Base-by-base conservation (phyloP, 2,888 invertebrate species). In the Meloe dianella region DNA sequence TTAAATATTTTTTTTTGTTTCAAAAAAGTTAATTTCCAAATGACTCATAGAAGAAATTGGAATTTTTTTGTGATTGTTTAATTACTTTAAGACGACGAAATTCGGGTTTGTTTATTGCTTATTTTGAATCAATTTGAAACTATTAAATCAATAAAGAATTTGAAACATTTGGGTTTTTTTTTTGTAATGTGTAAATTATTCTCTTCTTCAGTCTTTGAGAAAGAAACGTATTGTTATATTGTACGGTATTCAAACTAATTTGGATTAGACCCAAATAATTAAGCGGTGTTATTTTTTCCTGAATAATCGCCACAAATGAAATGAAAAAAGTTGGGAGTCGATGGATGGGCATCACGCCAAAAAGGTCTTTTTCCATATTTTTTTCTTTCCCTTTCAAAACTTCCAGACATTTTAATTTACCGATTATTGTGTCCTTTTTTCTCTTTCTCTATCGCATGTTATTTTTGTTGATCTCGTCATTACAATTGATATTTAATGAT, bases 261-360 rank as follows among this genome's bases (percentile, higher is more conserved):
- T 81, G 81, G 80, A 70, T 51, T 29, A 9, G 7, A 58, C 76
- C 80, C 80, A 81, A 75, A 76, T 78, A 80, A 81, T 81, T 81
- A 80, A 79, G 79, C 71, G 75, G n/a, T n/a, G n/a, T n/a, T n/a
- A n/a, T 78, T 54, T 54, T 24, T 54, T 78, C 78, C 73, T 75
- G 78, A 80, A 80, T 79, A 78, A 80, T 79, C 78, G 74, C 77
- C 69, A 71, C 75, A 74, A 78, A 78, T 78, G 76, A 77, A 77
- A 78, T 77, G 76, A 78, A 78, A 78, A n/a, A 77, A 71, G 70
- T 70, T 71, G 72, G 71, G 71, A 58, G 65, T 63, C 68, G 65
- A 54, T 70, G 67, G 65, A 54, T 70, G 67, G 73, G 72, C 71
- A 63, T 29, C 9, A 38, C 47, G 73, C 75, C 76, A 75, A 71